Percentiles rank a stretch among this genome's conserved stretches.
phyloP scores from a whole-genome alignment of 2,797 vertebrate species.

The Apodemus agrarius region DNA sequence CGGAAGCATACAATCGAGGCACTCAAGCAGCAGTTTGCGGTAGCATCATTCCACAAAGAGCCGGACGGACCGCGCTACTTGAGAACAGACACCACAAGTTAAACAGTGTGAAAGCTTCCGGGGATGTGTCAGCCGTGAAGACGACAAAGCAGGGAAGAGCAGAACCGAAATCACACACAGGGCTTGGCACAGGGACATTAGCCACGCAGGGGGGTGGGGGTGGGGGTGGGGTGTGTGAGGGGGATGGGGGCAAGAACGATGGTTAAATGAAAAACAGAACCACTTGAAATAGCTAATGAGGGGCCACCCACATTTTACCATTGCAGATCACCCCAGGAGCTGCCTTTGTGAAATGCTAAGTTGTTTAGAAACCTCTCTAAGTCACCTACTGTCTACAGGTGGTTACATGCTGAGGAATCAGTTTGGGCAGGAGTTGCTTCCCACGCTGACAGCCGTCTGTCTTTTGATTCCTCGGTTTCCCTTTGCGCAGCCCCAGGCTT shows the following conservation, averaged over 20 bases:
- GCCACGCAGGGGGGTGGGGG: background rate
- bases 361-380: background rate
- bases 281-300: background rate
- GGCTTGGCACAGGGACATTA: conserved; percentile 12
- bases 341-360: background rate
- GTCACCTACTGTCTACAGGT: background rate
- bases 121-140: background rate
- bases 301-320: background rate
- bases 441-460: background rate
- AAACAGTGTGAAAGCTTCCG: background rate
- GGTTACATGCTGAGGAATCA: background rate
- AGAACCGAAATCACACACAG: conserved; percentile 34
- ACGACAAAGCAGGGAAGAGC: background rate
- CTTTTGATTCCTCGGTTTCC: background rate
- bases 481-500: no score
- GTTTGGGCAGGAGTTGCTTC: background rate
- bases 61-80: background rate
- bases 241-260: background rate
- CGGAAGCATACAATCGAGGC: background rate
- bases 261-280: background rate
- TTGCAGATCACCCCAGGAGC: background rate
- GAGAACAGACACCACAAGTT: background rate
- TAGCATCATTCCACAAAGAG: conserved; percentile 16
- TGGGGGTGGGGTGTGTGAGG: no score
- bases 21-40: conserved; percentile 2